Conservation (phyloP, 2,888 invertebrate genomes). For the Andrena camellia region DNA sequence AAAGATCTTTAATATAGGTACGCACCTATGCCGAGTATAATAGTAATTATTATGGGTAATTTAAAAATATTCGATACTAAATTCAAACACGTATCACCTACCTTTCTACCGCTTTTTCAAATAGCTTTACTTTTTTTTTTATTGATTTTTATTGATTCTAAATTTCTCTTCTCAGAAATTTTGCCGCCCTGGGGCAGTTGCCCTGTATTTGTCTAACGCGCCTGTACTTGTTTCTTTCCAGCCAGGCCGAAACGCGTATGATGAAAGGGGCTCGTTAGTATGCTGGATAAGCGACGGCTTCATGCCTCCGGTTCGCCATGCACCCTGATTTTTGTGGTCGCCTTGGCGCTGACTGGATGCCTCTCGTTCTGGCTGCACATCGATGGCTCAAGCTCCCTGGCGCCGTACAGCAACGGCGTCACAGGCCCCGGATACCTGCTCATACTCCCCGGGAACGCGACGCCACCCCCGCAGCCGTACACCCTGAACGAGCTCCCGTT, state of each 20-base stretch:
- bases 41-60: too few species aligned
- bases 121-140: too few species aligned
- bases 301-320: slow-evolving; percentile 79
- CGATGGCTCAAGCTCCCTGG: slow-evolving; percentile 68
- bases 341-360: slow-evolving; percentile 77
- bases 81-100: too few species aligned
- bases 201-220: too few species aligned
- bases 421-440: slow-evolving; percentile 73
- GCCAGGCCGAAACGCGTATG: slow-evolving; percentile 61
- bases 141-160: too few species aligned
- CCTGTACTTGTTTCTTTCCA: slow-evolving; percentile 32
- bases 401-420: slow-evolving; percentile 62
- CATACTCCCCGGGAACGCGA: slow-evolving; percentile 73
- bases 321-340: slow-evolving; percentile 76
- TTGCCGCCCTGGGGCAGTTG: too few species aligned
- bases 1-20: too few species aligned
- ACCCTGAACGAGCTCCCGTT: slow-evolving; percentile 77
- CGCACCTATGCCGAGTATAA: too few species aligned
- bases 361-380: slow-evolving; percentile 79
- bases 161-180: too few species aligned
- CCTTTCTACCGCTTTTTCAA: too few species aligned
- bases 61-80: too few species aligned
- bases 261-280: slow-evolving; percentile 75
- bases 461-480: slow-evolving; percentile 71
- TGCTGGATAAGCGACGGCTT: slow-evolving; percentile 81